Evolutionary conservation across 2,797 vertebrate genomes (phyloP), one percentile per base, ranked within the genome.

Genomic region (Oophaga sylvatica): DNA sequence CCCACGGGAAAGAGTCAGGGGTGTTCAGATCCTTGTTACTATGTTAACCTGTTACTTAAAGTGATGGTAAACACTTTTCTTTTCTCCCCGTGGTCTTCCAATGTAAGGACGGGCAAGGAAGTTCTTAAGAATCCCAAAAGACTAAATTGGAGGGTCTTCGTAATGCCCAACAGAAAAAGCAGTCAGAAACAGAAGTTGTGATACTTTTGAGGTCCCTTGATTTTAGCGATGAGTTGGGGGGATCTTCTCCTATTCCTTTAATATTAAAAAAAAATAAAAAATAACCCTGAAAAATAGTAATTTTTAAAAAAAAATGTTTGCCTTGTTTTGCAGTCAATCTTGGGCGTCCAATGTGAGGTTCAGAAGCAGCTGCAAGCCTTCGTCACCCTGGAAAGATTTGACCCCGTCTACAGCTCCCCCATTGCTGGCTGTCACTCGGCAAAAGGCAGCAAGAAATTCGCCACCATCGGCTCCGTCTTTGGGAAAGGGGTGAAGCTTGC

Each of bases 361-460:
- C 98, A 99, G 94, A 96, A 97, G 91, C 98, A 99, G 93, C 96
- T 99, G 89, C 98, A 98, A 93, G 96, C 97, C 73, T 99, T 99
- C 3, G 97, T 99, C 90, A 98, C 97, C 63, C 93, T 99, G 31
- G 98, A 99, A 89, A 96, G 96, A 20, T 99, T 99, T 0, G 97
- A 96, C 19, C 97, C 94, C 91, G 97, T 99, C 93, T 98, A 98
- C 87, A 91, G 94, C 68, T 96, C 97, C 87, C 96, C 95, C 57
- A 94, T 97, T 5, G 96, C 97, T 0, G 97, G 98, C 35, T 99
- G 98, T 90, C 96, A 89, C 3, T 96, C 96, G 76, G 62, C 94
- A 0, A 95, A 95, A 86, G 93, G 93, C 92, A 94, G 92, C 71
- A 96, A 93, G 85, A 93, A 94, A 85, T 99, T 99, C 29, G 97